Percentiles rank a stretch among this genome's conserved stretches.
Conservation (phyloP, 1,140 invertebrate genomes). For the Theocolax elegans region DNA sequence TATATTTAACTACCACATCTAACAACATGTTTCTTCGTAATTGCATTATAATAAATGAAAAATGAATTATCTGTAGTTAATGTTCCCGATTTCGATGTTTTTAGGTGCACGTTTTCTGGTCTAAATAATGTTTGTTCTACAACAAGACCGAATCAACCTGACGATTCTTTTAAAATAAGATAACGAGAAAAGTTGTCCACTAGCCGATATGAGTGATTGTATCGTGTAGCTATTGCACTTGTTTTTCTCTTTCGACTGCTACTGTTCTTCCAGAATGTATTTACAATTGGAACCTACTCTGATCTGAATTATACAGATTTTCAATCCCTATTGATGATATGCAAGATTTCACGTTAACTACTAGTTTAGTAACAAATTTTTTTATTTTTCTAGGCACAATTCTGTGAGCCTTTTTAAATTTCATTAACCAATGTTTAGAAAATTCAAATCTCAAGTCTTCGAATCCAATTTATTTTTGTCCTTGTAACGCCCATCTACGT, state of each 20-base stretch:
- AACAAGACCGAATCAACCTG: slow-evolving; percentile 30
- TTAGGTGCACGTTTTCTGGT: too few species aligned
- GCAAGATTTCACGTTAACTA: background rate
- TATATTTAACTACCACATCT: background rate
- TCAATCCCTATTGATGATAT: background rate
- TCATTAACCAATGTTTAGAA: slow-evolving; percentile 16
- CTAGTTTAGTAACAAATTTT: slow-evolving; percentile 29
- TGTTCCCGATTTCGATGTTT: too few species aligned
- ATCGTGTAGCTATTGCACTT: slow-evolving; percentile 42
- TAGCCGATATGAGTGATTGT: slow-evolving; percentile 9
- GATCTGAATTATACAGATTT: slow-evolving; percentile 38
- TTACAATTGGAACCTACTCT: slow-evolving; percentile 29
- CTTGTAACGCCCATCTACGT: slow-evolving; percentile 27
- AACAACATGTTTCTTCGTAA: background rate
- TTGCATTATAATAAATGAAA: too few species aligned
- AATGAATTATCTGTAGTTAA: too few species aligned
- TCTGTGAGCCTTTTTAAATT: slow-evolving; percentile 18
- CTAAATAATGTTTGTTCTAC: slow-evolving; percentile 34
- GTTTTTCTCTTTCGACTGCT: slow-evolving; percentile 39
- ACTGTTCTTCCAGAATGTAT: slow-evolving; percentile 42
- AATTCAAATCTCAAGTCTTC: slow-evolving; percentile 16
- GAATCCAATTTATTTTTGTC: slow-evolving; percentile 20
- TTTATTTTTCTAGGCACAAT: slow-evolving; percentile 26
- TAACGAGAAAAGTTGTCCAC: slow-evolving; percentile 23
- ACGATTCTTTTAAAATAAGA: slow-evolving; percentile 37